Conservation (phyloP, 2,888 invertebrate species). For the Emmelina monodactyla region DNA sequence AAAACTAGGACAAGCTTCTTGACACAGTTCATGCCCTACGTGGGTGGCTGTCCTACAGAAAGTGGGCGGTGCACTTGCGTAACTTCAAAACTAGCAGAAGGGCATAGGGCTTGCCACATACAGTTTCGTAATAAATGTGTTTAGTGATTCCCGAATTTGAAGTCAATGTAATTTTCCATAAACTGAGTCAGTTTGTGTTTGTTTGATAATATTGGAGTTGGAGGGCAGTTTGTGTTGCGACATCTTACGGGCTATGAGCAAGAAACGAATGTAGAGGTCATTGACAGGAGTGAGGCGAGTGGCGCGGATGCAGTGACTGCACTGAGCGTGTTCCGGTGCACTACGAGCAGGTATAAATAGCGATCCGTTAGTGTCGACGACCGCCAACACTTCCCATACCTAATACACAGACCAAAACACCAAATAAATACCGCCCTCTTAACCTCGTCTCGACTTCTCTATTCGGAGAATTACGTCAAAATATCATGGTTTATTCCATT, state of each 20-base stretch:
- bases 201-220: too few species aligned
- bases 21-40: slow-evolving; percentile 51
- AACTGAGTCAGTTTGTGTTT: too few species aligned
- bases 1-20: slow-evolving; percentile 50
- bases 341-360: slow-evolving; percentile 64
- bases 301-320: slow-evolving; percentile 60
- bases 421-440: too few species aligned
- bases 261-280: slow-evolving; percentile 32
- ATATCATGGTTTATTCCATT: too few species aligned
- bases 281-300: slow-evolving; percentile 53
- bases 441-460: too few species aligned
- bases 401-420: slow-evolving; percentile 22
- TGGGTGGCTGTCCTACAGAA: slow-evolving; percentile 40
- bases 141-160: slow-evolving; percentile 13
- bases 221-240: too few species aligned
- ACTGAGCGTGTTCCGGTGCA: slow-evolving; percentile 62
- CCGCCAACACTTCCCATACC: slow-evolving; percentile 47
- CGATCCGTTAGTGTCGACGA: slow-evolving; percentile 65
- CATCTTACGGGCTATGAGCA: too few species aligned
- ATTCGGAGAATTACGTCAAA: too few species aligned
- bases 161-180: not conserved
- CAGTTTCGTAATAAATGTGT: slow-evolving; percentile 44
- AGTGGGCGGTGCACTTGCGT: slow-evolving; percentile 51
- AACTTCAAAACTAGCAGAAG: slow-evolving; percentile 53
- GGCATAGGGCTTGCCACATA: slow-evolving; percentile 47